Evolutionary conservation across 2,113 vertebrate genomes (phyloP), one percentile per base, ranked within the genome.

Genomic region (Oceanodroma tethys): DNA sequence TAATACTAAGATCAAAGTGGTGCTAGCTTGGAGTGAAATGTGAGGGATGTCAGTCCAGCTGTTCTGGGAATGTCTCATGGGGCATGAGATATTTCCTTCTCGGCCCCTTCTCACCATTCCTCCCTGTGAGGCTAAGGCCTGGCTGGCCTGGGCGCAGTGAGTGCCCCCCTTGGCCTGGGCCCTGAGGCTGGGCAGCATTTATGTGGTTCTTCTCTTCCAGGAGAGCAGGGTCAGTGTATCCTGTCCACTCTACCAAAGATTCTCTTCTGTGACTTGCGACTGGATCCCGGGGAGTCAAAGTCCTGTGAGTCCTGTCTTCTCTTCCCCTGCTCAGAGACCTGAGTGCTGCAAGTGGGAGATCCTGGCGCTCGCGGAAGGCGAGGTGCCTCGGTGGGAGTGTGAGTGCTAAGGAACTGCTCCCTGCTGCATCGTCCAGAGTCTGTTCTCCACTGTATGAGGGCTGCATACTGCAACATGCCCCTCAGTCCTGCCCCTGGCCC

Each of bases 161-260:
- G 47, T 52, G 16, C 40, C 36, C 60, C 45, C 58, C 30, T 43
- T 30, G 16, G 45, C 6, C 21, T 38, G 16, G 10, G 21, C 26
- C 10, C 25, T 9, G 22, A 16, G 15, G 6, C 56, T n/a, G 36
- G 9, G 16, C 21, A 65, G 40, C 62, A 13, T 48, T 80, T 76
- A 43, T 17, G 2, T 80, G 23, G 47, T 47, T 71, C 29, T 7
- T 76, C 81, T 86, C 80, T 86, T 18, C 65, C 93, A 99, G 99
- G 99, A 73, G 99, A 99, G 90, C 98, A 99, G 84, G 99, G 99
- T 30, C 99, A 99, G 95, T 99, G 99, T 96, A 98, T 99, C 96
- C 98, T 99, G 90, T 99, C 99, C 80, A 99, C 99, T 1, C 99
- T 99, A 40, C 99, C 99, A 18, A 99, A 99, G 97, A 99, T 99